Evolutionary conservation across 2,888 invertebrate species (phyloP), one percentile per base, ranked within the genome.

Genomic region (Oscheius onirici): DNA sequence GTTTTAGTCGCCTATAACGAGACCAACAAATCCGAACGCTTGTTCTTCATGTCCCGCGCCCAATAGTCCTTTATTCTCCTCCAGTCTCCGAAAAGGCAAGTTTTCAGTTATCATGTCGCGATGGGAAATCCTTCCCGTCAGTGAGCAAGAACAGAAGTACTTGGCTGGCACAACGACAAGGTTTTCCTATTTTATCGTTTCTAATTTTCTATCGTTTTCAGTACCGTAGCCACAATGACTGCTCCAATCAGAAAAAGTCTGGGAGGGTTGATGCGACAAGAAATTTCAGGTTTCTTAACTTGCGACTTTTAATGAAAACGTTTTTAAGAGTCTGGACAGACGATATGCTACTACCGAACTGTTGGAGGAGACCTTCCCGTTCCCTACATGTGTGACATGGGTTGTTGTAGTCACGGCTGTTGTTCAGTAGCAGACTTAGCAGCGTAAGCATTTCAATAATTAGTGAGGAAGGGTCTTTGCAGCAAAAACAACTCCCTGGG

Each of bases 361-460:
- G 72, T 72, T 13, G 72, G 58, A 17, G 81, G 74, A 17, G 81
- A 81, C 41, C 71, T 75, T 6, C 80, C 83, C 0, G 76, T 85
- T 24, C 83, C 83, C 10, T 84, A 82, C 51, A 61, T 84, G 34
- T 84, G 84, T 44, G 81, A 83, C 24, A 72, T 84, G 26, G 84
- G 84, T 20, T 85, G 85, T 69, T 85, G 85, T 46, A 71, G 75
- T 20, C 78, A 79, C 51, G 85, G 84, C 10, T 85, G 85, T 65
- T 85, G 85, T 51, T 80, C 79, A 0, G 75, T 79, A 22, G 81
- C 76, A 0, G 83, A 84, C 70, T 61, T 82, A n/a, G 79, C 80
- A 13, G 75, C 79, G 82, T 83, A 60, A 63, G 77, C 57, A 3
- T 34, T 22, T n/a, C 24, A 46, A 65, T 52, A 13, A 11, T 55